Evolutionary conservation across 1,140 invertebrate genomes (phyloP).

Genomic region (Brachionus manjavacas): DNA sequence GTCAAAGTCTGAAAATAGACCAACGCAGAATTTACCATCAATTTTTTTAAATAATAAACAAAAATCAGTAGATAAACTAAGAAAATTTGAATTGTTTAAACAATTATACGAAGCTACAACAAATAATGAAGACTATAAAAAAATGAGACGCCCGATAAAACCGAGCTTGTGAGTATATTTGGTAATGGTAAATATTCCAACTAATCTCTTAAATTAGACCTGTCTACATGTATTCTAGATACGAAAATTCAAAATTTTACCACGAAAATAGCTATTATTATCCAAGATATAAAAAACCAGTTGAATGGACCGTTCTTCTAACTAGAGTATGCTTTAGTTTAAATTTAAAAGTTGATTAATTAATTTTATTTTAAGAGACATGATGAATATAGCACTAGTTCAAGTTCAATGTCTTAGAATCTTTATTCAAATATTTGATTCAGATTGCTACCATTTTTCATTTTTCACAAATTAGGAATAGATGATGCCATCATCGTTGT

Average conservation of each 20-base stretch:
- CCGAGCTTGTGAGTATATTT: neutral
- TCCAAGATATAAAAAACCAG: neutral
- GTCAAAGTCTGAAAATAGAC: neutral
- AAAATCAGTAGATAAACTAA: neutral
- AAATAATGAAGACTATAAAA: conserved; percentile 17
- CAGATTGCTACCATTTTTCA: too few species aligned
- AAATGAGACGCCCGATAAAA: conserved; percentile 24
- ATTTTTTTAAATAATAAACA: conserved; percentile 10
- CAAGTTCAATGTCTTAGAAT: neutral
- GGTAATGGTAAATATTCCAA: neutral
- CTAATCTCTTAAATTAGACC: neutral
- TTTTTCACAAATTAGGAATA: neutral
- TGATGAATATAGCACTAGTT: neutral
- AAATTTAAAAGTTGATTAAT: neutral
- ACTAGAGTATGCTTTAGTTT: neutral
- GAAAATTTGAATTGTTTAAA: conserved; percentile 35
- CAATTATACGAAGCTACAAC: conserved; percentile 8
- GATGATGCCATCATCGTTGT: neutral
- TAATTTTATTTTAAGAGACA: neutral
- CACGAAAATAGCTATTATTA: conserved; percentile 8
- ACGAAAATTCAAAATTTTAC: conserved; percentile 6
- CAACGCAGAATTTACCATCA: neutral
- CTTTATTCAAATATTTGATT: neutral
- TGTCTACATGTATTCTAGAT: neutral
- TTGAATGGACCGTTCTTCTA: neutral